Percentiles rank a stretch among this genome's conserved stretches.
Evolutionary conservation across 2,888 invertebrate species (phyloP).

Genomic region (Nipponacmea schrenckii): DNA sequence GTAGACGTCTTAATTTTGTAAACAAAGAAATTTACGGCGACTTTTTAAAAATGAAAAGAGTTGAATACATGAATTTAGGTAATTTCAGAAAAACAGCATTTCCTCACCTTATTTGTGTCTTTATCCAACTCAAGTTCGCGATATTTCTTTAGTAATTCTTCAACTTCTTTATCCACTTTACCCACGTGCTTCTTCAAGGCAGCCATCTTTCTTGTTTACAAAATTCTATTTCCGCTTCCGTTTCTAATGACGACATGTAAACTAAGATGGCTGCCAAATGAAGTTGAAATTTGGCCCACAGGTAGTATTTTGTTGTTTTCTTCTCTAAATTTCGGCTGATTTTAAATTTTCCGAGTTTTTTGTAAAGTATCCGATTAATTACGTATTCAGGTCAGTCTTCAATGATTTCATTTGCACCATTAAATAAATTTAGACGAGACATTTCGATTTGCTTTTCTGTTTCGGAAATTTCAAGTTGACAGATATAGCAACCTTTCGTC

Average conservation of each 20-base stretch:
- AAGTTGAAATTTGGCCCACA: not conserved
- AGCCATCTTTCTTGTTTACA: constrained; percentile 27
- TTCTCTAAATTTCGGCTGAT: too few species aligned
- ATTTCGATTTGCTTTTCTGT: too few species aligned
- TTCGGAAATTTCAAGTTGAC: too few species aligned
- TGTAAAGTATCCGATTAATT: too few species aligned
- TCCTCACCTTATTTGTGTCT: constrained; percentile 26
- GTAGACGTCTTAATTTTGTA: too few species aligned
- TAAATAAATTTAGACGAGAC: too few species aligned
- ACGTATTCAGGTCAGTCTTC: too few species aligned
- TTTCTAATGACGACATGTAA: constrained; percentile 41
- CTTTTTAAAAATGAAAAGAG: not conserved
- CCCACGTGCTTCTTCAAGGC: constrained; percentile 20
- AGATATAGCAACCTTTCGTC: too few species aligned
- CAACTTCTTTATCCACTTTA: constrained; percentile 27
- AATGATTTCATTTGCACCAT: too few species aligned
- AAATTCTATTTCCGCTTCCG: constrained; percentile 35
- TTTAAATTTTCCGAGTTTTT: too few species aligned
- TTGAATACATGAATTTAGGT: not conserved
- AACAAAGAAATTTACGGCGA: not conserved
- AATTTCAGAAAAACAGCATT: not conserved
- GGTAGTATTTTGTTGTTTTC: not conserved
- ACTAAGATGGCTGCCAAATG: constrained; percentile 33
- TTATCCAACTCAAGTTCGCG: constrained; percentile 27
- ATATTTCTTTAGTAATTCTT: constrained; percentile 29